Percentiles rank a stretch among this genome's conserved stretches.
Conservation (phyloP, 1,140 invertebrate species). For the Aphelinus certus region DNA sequence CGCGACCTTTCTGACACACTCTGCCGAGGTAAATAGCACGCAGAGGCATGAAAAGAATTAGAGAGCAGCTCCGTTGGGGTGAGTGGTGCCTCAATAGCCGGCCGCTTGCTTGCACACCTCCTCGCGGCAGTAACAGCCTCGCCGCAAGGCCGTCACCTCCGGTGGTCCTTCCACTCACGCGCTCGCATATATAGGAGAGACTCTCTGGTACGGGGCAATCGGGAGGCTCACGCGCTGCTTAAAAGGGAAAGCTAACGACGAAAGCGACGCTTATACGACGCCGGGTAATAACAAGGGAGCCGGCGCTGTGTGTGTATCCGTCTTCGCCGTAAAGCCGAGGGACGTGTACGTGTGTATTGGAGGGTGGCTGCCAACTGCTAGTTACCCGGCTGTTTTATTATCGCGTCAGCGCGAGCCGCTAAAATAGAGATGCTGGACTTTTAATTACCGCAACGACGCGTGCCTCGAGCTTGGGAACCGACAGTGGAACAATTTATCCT, state of each 20-base stretch:
- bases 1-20: not conserved
- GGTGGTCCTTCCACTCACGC: too few species aligned
- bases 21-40: not conserved
- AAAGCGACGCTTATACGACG: constrained; percentile 13
- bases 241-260: not conserved
- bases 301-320: not conserved
- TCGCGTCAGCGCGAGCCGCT: constrained; percentile 31
- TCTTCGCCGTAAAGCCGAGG: constrained; percentile 23
- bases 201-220: not conserved
- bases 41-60: constrained; percentile 9
- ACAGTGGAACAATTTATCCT: too few species aligned
- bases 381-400: constrained; percentile 22
- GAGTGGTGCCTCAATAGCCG: constrained; percentile 6
- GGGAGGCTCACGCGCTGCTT: not conserved
- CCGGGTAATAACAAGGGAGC: constrained; percentile 33
- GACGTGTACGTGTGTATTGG: constrained; percentile 25
- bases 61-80: not conserved
- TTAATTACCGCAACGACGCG: constrained; percentile 52
- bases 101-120: not conserved
- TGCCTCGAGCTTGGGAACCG: constrained; percentile 3
- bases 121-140: too few species aligned
- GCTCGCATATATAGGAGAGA: not conserved
- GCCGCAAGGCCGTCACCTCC: too few species aligned
- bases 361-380: not conserved
- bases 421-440: constrained; percentile 58